A percentile compares a stretch with the other conserved stretches of the same genome.
Conservation (phyloP, 2,888 invertebrate genomes). For the Smittia aterrima region DNA sequence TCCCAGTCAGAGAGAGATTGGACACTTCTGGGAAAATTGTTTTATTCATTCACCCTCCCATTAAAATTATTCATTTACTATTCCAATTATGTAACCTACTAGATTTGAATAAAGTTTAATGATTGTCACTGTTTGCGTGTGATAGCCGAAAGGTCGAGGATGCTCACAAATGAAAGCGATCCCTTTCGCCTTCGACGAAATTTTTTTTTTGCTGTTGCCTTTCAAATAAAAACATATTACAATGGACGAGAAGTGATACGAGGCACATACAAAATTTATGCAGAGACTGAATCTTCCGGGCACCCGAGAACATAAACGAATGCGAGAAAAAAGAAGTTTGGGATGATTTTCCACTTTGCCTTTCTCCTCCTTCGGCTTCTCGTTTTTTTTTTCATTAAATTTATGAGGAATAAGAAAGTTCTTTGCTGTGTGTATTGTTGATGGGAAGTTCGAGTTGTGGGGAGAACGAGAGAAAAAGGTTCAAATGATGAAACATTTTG, state of each 20-base stretch:
- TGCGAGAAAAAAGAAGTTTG: conserved; percentile 10
- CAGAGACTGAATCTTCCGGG: not conserved
- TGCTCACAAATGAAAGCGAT: not conserved
- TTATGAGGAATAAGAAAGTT: conserved; percentile 8
- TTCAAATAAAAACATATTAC: not conserved
- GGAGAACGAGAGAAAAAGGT: not conserved
- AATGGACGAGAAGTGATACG: not conserved
- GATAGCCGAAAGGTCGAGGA: not conserved
- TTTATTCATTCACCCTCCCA: not conserved
- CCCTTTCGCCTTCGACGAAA: not conserved
- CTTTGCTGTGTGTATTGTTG: conserved; percentile 7
- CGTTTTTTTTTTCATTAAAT: conserved; percentile 11
- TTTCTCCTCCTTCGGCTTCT: conserved; percentile 12
- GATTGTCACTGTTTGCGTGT: not conserved
- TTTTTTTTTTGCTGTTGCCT: not conserved
- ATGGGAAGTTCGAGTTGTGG: not conserved
- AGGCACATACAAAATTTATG: not conserved
- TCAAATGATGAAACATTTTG: conserved; percentile 36
- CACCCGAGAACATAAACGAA: not conserved
- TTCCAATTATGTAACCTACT: conserved; percentile 18
- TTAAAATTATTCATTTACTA: conserved; percentile 28
- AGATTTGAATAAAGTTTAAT: not conserved
- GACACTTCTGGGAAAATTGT: not conserved
- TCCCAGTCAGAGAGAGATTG: not conserved
- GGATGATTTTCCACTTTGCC: conserved; percentile 26